phyloP scores from a whole-genome alignment of 2,888 invertebrate genomes.

The Timema cristinae region DNA sequence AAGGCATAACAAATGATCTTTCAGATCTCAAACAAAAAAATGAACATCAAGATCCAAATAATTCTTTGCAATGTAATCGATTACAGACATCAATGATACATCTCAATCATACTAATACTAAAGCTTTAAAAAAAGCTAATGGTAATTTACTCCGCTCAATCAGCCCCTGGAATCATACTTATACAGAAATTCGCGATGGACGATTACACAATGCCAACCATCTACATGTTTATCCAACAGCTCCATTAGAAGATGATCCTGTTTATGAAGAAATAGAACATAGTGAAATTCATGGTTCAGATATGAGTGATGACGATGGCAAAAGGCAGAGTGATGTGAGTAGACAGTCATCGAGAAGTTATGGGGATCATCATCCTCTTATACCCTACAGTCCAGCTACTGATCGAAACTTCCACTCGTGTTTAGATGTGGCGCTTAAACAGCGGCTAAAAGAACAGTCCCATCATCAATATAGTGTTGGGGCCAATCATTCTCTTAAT shows the following conservation, averaged over 20 bases:
- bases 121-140: slow-evolving; percentile 33
- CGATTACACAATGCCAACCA: slow-evolving; percentile 37
- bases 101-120: background rate
- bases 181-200: slow-evolving; percentile 66
- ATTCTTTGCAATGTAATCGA: background rate
- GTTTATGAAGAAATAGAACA: slow-evolving; percentile 79
- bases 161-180: slow-evolving; percentile 68
- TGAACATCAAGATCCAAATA: slow-evolving; percentile 13
- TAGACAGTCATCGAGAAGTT: slow-evolving; percentile 66
- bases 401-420: slow-evolving; percentile 37
- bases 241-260: slow-evolving; percentile 58
- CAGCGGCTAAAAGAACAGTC: slow-evolving; percentile 48
- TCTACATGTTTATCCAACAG: slow-evolving; percentile 10
- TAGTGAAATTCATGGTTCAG: slow-evolving; percentile 66
- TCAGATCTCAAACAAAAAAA: slow-evolving; percentile 8
- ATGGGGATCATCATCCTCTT: slow-evolving; percentile 75
- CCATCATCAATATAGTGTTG: slow-evolving; percentile 22
- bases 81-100: slow-evolving; percentile 3
- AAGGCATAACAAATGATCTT: slow-evolving; percentile 31
- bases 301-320: slow-evolving; percentile 75
- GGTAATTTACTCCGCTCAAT: slow-evolving; percentile 41
- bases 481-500: background rate
- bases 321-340: slow-evolving; percentile 69
- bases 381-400: slow-evolving; percentile 69
- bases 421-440: slow-evolving; percentile 45